These are phyloP conservation scores for Melierax canorus DNA, from an alignment of 2,113 vertebrate species.

Conservation along the genomic window DNA sequence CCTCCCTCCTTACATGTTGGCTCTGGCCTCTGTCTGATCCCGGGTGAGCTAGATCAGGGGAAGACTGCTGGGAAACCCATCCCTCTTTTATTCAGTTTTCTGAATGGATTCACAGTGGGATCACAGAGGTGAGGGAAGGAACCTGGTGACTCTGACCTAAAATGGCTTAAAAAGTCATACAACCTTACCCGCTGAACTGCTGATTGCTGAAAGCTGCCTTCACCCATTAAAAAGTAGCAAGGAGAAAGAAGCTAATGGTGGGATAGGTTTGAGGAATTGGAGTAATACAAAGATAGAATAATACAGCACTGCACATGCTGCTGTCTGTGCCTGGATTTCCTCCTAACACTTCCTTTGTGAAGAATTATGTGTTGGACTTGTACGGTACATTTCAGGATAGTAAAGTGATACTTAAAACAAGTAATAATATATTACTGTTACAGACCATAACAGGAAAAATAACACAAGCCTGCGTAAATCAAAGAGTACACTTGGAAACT, in stretches of 20 bases:
- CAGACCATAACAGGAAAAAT: neutral
- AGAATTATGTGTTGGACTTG: neutral
- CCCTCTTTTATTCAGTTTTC: neutral
- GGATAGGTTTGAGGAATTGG: neutral
- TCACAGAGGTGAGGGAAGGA: neutral
- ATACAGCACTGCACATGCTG: neutral
- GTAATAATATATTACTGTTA: neutral
- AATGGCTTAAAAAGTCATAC: neutral
- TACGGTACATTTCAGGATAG: neutral
- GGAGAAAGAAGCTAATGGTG: neutral
- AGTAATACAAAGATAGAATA: neutral
- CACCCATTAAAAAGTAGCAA: neutral
- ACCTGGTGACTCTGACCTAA: neutral
- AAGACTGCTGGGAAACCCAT: rapidly evolving
- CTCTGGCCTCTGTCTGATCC: neutral
- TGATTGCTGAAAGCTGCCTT: neutral
- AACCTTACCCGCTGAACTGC: neutral
- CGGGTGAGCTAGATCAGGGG: neutral
- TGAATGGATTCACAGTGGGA: neutral
- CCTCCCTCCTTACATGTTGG: neutral
- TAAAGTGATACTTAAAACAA: neutral
- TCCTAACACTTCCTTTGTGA: neutral
- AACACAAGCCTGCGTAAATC: neutral
- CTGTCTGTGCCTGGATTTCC: neutral
- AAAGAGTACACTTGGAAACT: neutral